A percentile compares a stretch with the other conserved stretches of the same genome.
These are phyloP conservation scores for Hypotaenidia philippensis DNA, from an alignment of 2,797 vertebrate species.

Conservation along the genomic window DNA sequence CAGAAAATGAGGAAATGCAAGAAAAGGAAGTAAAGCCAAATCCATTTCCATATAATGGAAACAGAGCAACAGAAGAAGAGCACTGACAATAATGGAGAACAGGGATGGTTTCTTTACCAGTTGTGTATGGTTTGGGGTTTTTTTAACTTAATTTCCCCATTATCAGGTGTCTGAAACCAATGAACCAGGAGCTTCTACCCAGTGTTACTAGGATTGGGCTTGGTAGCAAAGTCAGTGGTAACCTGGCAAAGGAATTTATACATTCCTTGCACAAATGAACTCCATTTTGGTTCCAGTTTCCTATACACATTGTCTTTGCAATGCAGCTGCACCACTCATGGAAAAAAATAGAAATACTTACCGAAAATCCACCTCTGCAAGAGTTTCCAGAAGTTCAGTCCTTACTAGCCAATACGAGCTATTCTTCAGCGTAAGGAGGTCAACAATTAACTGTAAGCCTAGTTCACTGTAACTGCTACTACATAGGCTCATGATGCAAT, in stretches of 20 bases:
- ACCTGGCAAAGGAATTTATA: background rate
- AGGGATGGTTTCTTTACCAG: background rate
- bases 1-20: background rate
- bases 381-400: constrained; percentile 94
- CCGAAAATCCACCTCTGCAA: constrained; percentile 96
- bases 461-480: constrained; percentile 91
- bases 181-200: background rate
- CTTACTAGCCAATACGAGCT: constrained; percentile 97
- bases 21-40: background rate
- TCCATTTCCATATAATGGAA: background rate
- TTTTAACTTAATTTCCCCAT: background rate
- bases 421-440: constrained; percentile 89
- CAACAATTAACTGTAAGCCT: constrained; percentile 91
- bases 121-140: background rate
- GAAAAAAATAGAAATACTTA: constrained; percentile 52
- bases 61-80: background rate
- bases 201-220: background rate
- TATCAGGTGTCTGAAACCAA: background rate
- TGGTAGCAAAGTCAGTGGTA: background rate
- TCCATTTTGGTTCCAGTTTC: background rate
- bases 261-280: background rate
- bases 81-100: background rate
- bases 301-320: background rate
- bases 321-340: background rate
- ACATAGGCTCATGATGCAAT: constrained; percentile 91